These are phyloP conservation scores for Nothura maculosa DNA, from an alignment of 2,797 vertebrate species.

Conservation along the genomic window DNA sequence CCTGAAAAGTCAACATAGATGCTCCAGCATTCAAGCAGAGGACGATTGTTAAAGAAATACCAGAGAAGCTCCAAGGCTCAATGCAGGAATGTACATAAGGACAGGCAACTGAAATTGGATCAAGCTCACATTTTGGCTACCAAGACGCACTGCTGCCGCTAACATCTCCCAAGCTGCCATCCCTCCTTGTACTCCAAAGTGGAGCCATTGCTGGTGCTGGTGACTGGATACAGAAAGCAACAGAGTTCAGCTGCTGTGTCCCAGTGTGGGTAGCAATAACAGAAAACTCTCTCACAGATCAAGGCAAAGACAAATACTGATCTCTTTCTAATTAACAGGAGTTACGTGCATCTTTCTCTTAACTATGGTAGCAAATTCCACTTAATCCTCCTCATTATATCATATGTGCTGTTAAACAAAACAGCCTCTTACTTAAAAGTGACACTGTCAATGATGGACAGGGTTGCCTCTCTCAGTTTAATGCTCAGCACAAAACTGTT, in stretches of 20 bases:
- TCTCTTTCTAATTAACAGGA: conserved; percentile 8
- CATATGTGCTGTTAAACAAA: conserved; percentile 13
- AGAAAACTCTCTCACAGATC: neutral
- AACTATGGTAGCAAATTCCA: conserved; percentile 37
- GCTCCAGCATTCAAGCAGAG: accelerated
- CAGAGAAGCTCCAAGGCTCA: neutral
- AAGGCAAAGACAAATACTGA: neutral
- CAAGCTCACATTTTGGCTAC: accelerated
- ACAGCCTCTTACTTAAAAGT: neutral
- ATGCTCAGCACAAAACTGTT: neutral
- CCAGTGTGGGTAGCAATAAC: neutral
- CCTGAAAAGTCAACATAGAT: accelerated
- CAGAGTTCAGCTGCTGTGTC: neutral
- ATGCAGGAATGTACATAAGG: accelerated
- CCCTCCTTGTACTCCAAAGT: neutral
- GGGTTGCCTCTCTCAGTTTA: neutral
- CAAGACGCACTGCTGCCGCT: accelerated
- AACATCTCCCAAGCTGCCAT: neutral
- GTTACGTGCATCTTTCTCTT: neutral
- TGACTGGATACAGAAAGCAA: neutral
- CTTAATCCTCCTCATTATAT: conserved; percentile 18
- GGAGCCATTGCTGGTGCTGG: neutral
- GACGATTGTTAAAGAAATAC: neutral
- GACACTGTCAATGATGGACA: neutral
- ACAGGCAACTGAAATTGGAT: accelerated